Evolutionary conservation across 2,888 invertebrate genomes (phyloP).

Genomic region (Hemicrepidius hirtus): DNA sequence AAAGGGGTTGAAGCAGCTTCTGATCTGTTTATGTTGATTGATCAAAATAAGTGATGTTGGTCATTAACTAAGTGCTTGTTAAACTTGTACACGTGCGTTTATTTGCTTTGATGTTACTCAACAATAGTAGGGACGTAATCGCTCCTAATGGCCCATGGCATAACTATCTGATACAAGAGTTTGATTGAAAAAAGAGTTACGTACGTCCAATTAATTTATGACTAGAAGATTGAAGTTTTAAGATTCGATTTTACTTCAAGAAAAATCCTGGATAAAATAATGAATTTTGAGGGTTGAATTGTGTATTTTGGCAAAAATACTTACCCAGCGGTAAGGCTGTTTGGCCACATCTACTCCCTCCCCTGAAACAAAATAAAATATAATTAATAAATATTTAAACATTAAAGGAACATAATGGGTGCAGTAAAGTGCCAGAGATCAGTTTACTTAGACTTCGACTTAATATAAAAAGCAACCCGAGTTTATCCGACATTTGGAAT

Average conservation of each 20-base stretch:
- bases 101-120: constrained; percentile 51
- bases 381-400: too few relatives aligned
- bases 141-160: constrained; percentile 19
- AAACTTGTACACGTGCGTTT: constrained; percentile 48
- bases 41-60: constrained; percentile 35
- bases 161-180: not conserved
- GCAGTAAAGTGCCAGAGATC: too few relatives aligned
- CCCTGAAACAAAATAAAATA: constrained; percentile 65
- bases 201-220: not conserved
- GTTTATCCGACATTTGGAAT: too few relatives aligned
- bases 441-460: too few relatives aligned
- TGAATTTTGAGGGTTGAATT: too few relatives aligned
- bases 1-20: constrained; percentile 27
- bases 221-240: constrained; percentile 5
- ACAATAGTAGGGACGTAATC: constrained; percentile 40
- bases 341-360: constrained; percentile 73
- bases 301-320: constrained; percentile 51
- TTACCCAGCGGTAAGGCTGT: constrained; percentile 73
- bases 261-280: too few relatives aligned
- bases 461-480: too few relatives aligned
- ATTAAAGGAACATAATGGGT: too few relatives aligned
- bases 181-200: constrained; percentile 3
- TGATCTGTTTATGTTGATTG: constrained; percentile 27
- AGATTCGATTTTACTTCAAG: too few relatives aligned
- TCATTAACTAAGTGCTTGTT: constrained; percentile 51